Base-by-base conservation (phyloP, 2,113 vertebrate species). In the Aphyosemion australe region DNA sequence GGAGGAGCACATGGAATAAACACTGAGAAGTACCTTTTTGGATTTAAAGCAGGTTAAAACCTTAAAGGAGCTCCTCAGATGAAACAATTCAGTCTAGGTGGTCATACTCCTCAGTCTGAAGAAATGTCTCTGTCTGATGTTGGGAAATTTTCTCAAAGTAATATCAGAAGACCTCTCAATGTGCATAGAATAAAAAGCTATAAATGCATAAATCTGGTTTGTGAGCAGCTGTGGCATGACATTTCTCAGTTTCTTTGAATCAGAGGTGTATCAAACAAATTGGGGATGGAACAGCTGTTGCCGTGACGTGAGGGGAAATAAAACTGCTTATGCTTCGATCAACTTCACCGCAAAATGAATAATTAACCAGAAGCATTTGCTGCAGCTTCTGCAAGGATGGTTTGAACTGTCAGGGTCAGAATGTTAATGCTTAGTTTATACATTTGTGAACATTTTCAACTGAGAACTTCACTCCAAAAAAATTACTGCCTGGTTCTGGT, bases 271-370 rank as follows among this genome's bases (percentile, higher is more conserved):
- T 64, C 1, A 42, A 20, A 65, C 42, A 42, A 8, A 55, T 39
- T 42, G 12, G 13, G 11, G 2, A 55, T 48, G 26, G n/a, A 20
- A 18, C 31, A 56, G 45, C 3, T 47, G 6, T 16, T 41, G 31
- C 34, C 19, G 14, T 54, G 46, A 15, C 14, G 12, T 16, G 0
- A 2, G 53, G 37, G 45, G 26, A 8, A 7, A 18, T 61, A 42
- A 42, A 42, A 42, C 11, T 32, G 14, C 0, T 45, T 19, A 26
- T 10, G 1, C 15, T 15, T 16, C 12, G 1, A 49, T 64, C 50
- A 5, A 9, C 55, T 50, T 56, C 11, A 45, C 6, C n/a, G 49
- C 15, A 20, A 56, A 60, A 67, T 56, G 1, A 59, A 59, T 62
- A 14, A 50, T 41, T n/a, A 4, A 66, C 46, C 26, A 26, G 0